Conservation (phyloP, 1,140 invertebrate species). For the Akabosia matsudoensis region DNA sequence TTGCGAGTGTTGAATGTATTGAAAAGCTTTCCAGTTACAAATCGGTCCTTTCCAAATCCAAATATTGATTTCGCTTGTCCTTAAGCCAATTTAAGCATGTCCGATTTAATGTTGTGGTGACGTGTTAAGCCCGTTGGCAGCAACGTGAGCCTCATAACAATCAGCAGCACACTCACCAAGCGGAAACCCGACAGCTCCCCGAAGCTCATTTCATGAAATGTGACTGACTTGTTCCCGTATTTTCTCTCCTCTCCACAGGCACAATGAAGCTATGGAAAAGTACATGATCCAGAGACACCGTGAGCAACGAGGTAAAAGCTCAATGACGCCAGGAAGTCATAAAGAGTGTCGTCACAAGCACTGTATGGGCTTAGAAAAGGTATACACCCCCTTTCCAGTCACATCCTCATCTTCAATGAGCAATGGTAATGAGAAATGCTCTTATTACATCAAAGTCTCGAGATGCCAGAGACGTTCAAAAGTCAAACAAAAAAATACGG, state of each 20-base stretch:
- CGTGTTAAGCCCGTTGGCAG: no score
- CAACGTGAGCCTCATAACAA: no score
- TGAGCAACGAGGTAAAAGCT: conserved; percentile 58
- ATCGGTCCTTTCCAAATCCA: no score
- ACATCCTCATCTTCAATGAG: not conserved
- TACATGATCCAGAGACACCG: conserved; percentile 67
- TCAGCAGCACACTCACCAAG: no score
- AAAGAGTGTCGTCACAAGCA: conserved; percentile 51
- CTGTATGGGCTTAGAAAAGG: conserved; percentile 49
- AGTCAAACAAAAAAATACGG: conserved; percentile 52
- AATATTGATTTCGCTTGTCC: no score
- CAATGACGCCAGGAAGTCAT: conserved; percentile 50
- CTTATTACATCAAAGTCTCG: conserved; percentile 12
- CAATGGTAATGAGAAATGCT: conserved; percentile 8
- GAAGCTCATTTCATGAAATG: no score
- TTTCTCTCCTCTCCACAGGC: conserved; percentile 51
- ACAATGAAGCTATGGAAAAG: conserved; percentile 76
- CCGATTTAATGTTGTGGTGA: conserved; percentile 14
- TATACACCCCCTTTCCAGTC: conserved; percentile 12
- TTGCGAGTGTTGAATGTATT: no score
- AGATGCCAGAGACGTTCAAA: conserved; percentile 6
- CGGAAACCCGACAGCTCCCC: no score
- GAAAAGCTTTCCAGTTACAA: no score
- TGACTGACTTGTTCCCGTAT: no score
- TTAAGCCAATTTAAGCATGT: conserved; percentile 49